These are phyloP conservation scores for Nerophis ophidion DNA, from an alignment of 2,113 vertebrate genomes.

Conservation along the genomic window DNA sequence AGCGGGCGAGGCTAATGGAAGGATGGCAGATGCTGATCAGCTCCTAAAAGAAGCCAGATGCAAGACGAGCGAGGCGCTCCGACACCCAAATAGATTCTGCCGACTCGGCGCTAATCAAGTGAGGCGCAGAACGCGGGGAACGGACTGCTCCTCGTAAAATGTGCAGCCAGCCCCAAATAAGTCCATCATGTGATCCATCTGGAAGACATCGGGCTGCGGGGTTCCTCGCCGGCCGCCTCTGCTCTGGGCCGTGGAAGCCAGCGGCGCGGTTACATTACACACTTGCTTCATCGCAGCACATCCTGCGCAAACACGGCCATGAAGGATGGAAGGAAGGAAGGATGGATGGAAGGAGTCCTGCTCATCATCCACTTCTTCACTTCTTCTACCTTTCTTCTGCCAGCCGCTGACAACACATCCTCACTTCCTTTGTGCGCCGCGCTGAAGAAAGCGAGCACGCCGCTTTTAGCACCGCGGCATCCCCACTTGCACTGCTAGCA, in stretches of 20 bases:
- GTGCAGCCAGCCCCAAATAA: constrained; percentile 74
- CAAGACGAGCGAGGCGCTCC: background rate
- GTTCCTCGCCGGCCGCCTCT: constrained; percentile 65
- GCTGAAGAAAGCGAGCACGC: no score
- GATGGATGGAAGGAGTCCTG: no score
- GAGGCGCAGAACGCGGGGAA: constrained; percentile 10
- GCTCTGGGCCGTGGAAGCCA: constrained; percentile 17
- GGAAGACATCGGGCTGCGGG: constrained; percentile 81
- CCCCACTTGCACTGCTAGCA: no score
- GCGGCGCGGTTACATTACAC: constrained; percentile 65
- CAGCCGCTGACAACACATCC: no score
- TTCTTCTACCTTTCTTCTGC: no score
- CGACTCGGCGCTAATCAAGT: constrained; percentile 58
- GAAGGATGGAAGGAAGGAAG: constrained; percentile 10
- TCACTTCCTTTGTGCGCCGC: no score
- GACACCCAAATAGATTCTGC: constrained; percentile 23
- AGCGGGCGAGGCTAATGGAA: constrained; percentile 56
- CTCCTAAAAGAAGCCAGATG: constrained; percentile 33
- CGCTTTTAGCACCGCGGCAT: no score
- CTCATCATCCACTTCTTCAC: background rate
- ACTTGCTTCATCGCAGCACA: background rate
- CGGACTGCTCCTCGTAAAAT: constrained; percentile 65
- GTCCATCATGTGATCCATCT: constrained; percentile 91
- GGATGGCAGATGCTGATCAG: constrained; percentile 63
- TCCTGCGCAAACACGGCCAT: constrained; percentile 56